Evolutionary conservation across 2,113 vertebrate genomes (phyloP).

Genomic region (Brienomyrus longianalis): DNA sequence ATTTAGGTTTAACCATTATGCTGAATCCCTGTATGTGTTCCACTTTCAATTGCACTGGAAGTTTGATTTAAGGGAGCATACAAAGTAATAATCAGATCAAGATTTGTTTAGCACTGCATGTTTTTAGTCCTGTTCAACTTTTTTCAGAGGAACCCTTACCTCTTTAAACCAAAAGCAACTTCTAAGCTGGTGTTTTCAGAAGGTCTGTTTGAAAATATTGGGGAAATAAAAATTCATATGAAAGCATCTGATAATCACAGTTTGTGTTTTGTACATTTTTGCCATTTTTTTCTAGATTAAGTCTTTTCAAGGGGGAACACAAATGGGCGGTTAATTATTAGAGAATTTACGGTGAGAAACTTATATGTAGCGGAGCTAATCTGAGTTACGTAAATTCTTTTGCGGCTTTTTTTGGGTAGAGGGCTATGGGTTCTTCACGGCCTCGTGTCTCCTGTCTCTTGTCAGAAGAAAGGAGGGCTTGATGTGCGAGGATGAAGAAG

Average conservation of each 20-base stretch:
- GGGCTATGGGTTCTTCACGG: neutral
- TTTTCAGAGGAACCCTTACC: slow-evolving; percentile 1
- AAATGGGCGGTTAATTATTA: neutral
- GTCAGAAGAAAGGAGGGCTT: slow-evolving; percentile 35
- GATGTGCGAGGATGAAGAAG: slow-evolving; percentile 20
- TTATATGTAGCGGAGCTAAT: neutral
- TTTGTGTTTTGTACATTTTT: neutral
- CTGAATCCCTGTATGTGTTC: neutral
- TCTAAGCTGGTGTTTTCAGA: neutral
- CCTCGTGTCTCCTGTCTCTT: slow-evolving; percentile 16
- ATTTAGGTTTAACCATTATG: neutral
- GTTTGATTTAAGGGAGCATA: neutral
- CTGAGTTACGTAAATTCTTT: neutral
- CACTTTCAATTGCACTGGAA: neutral
- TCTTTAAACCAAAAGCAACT: slow-evolving; percentile 4
- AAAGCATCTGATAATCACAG: neutral
- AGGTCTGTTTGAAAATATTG: neutral
- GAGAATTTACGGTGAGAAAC: neutral
- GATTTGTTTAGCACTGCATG: neutral
- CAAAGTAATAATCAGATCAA: neutral
- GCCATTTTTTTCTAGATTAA: neutral
- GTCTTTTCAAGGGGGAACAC: neutral
- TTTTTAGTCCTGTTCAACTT: neutral
- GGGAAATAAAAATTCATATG: neutral
- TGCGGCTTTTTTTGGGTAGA: neutral